These are phyloP conservation scores for Solea senegalensis DNA, from an alignment of 2,113 vertebrate species.

Conservation along the genomic window DNA sequence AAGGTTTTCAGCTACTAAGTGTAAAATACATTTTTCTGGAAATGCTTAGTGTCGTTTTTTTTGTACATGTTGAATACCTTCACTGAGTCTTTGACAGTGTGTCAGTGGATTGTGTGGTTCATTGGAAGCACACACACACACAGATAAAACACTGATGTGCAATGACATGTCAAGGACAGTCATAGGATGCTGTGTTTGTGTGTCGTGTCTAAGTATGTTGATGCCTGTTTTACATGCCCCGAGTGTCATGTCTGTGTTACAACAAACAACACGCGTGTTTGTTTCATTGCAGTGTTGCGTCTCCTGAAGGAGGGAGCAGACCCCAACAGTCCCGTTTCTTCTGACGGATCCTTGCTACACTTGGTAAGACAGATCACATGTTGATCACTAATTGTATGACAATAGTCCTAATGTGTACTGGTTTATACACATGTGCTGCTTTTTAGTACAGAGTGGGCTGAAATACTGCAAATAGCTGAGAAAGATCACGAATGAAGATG, in stretches of 20 bases:
- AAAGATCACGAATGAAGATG: background rate
- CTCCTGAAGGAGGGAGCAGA: slow-evolving; percentile 91
- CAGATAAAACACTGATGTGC: slow-evolving; percentile 30
- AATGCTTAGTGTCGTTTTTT: slow-evolving; percentile 1
- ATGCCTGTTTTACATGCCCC: background rate
- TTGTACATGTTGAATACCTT: background rate
- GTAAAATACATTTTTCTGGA: too few relatives aligned
- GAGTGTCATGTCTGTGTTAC: background rate
- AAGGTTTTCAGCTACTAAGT: too few relatives aligned
- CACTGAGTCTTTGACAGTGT: slow-evolving; percentile 56
- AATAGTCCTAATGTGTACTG: background rate
- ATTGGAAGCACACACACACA: background rate
- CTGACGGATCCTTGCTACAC: slow-evolving; percentile 93
- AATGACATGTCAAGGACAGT: slow-evolving; percentile 44
- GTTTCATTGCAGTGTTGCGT: slow-evolving; percentile 85
- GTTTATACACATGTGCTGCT: background rate
- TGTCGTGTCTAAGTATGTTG: background rate
- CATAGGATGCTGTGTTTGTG: slow-evolving; percentile 27
- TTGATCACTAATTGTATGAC: background rate
- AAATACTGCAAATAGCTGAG: background rate
- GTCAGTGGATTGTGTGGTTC: slow-evolving; percentile 33
- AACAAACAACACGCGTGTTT: slow-evolving; percentile 42
- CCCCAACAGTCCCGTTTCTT: slow-evolving; percentile 80
- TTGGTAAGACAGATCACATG: slow-evolving; percentile 82
- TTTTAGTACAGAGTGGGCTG: background rate